These are phyloP conservation scores for Calliphora vicina DNA, from an alignment of 1,140 invertebrate genomes.

Conservation along the genomic window DNA sequence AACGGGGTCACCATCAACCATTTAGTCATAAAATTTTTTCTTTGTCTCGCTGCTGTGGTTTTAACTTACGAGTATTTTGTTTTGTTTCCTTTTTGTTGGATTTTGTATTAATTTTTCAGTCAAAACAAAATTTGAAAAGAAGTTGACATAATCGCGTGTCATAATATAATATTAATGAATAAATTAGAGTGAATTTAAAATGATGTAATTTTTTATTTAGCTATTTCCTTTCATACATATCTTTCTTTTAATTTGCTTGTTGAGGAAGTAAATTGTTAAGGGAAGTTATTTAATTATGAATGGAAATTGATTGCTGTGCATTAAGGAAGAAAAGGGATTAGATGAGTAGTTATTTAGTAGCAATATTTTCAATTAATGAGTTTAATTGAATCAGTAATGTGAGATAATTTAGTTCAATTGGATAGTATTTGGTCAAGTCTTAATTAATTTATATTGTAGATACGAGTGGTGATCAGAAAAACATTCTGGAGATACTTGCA, in stretches of 20 bases:
- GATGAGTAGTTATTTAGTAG: too few species aligned
- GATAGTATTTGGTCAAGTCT: too few species aligned
- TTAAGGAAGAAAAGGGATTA: neutral
- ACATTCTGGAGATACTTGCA: too few species aligned
- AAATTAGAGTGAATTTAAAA: neutral
- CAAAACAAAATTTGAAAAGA: neutral
- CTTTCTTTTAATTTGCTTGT: too few species aligned
- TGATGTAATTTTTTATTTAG: slow-evolving; percentile 1
- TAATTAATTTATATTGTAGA: too few species aligned
- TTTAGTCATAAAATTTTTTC: neutral
- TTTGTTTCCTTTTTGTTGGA: too few species aligned
- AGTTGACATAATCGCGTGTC: slow-evolving; percentile 32
- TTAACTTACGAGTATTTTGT: too few species aligned
- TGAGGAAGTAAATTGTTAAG: neutral
- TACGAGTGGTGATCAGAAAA: too few species aligned
- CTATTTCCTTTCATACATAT: too few species aligned
- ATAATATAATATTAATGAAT: slow-evolving; percentile 17
- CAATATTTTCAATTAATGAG: too few species aligned
- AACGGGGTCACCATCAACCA: neutral
- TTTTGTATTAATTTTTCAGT: neutral
- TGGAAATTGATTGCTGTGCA: neutral
- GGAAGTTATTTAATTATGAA: neutral
- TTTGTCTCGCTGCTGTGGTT: neutral
- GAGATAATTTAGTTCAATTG: too few species aligned
- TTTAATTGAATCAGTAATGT: too few species aligned